These are phyloP conservation scores for Cyprinodon diabolis DNA, from an alignment of 2,797 vertebrate species.

Conservation along the genomic window DNA sequence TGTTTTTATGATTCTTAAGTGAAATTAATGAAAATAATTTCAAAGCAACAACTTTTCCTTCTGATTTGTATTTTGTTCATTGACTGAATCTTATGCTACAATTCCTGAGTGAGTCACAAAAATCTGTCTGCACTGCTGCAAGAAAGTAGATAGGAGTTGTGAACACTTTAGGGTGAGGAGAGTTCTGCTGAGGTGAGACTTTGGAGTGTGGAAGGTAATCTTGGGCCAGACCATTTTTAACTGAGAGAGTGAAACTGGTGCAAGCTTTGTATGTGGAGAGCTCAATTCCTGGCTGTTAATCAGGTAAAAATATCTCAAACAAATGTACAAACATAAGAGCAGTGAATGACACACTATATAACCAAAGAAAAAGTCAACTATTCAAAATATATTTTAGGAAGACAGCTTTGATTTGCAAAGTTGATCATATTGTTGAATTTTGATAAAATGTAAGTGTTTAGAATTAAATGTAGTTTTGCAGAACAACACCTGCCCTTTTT, in stretches of 20 bases:
- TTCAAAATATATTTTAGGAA: slow-evolving; percentile 3
- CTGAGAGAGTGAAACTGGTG: slow-evolving; percentile 48
- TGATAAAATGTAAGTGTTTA: slow-evolving; percentile 24
- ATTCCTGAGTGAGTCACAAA: slow-evolving; percentile 65
- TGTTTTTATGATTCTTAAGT: slow-evolving; percentile 76
- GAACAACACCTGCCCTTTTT: slow-evolving; percentile 11
- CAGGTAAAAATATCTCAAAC: slow-evolving; percentile 49
- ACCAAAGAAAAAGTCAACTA: slow-evolving; percentile 18
- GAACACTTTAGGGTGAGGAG: slow-evolving; percentile 86
- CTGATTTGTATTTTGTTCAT: slow-evolving; percentile 88
- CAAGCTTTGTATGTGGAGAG: slow-evolving; percentile 38
- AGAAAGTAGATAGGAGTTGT: slow-evolving; percentile 91
- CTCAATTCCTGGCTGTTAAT: slow-evolving; percentile 32
- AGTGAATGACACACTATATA: slow-evolving; percentile 23
- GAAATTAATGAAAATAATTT: slow-evolving; percentile 65
- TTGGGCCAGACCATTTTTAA: slow-evolving; percentile 61
- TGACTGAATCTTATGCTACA: slow-evolving; percentile 90
- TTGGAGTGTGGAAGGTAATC: slow-evolving; percentile 38
- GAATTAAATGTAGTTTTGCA: slow-evolving; percentile 7
- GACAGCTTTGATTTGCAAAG: background rate
- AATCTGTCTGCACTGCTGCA: slow-evolving; percentile 73
- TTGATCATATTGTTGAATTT: background rate
- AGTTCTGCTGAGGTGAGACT: slow-evolving; percentile 72
- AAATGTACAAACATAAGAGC: slow-evolving; percentile 34
- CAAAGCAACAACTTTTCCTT: slow-evolving; percentile 81